These are phyloP conservation scores for Syrrhaptes paradoxus DNA, from an alignment of 2,113 vertebrate genomes.

Conservation along the genomic window DNA sequence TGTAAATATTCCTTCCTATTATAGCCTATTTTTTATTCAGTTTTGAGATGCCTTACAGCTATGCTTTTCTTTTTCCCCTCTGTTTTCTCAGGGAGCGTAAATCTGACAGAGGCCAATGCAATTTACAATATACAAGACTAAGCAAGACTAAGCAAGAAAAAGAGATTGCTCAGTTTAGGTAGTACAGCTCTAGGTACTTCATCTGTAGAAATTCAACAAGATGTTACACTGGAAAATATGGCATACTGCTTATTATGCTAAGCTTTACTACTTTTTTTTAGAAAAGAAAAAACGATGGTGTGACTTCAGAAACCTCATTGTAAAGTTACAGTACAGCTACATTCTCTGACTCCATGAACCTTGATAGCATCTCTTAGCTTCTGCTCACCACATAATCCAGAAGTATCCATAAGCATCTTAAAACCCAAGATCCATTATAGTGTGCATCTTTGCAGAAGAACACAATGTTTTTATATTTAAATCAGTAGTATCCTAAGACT, in stretches of 20 bases:
- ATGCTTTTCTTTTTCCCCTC: not conserved
- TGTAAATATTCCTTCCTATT: not conserved
- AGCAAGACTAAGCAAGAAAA: no score
- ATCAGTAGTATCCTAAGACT: not conserved
- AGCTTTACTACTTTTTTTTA: not conserved
- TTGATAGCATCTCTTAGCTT: not conserved
- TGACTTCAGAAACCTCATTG: not conserved
- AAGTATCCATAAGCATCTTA: not conserved
- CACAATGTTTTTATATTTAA: not conserved
- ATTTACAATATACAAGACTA: not conserved
- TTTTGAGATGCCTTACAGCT: not conserved
- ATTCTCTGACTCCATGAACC: not conserved
- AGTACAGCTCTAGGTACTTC: not conserved
- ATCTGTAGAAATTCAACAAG: not conserved
- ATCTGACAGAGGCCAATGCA: not conserved
- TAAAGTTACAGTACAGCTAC: not conserved
- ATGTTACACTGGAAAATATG: not conserved
- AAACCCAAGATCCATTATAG: not conserved
- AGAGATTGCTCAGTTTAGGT: not conserved
- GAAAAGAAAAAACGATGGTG: not conserved
- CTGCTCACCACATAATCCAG: not conserved
- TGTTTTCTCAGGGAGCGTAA: not conserved
- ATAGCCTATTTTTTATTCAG: not conserved
- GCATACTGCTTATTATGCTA: not conserved
- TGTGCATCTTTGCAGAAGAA: not conserved